phyloP scores from a whole-genome alignment of 2,797 vertebrate species.

The Pachyuromys duprasi region DNA sequence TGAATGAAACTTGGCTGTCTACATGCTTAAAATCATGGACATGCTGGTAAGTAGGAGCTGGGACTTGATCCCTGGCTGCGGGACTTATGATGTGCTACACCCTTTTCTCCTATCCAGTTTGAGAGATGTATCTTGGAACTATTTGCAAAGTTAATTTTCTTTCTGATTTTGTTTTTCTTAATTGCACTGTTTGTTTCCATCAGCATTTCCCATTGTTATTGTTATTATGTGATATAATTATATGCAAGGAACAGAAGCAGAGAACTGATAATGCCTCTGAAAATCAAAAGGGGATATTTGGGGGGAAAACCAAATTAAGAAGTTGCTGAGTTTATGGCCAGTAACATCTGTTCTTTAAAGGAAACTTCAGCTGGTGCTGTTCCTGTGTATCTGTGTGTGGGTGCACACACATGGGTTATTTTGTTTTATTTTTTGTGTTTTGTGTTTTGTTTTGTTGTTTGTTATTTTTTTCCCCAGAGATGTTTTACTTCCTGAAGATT shows the following conservation, averaged over 20 bases:
- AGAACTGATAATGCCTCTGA: constrained; percentile 46
- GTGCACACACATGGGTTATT: not conserved
- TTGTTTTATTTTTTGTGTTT: not conserved
- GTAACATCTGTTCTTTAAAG: constrained; percentile 61
- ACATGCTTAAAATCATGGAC: not conserved
- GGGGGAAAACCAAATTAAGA: constrained; percentile 28
- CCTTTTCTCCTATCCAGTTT: not conserved
- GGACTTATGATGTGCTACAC: not conserved
- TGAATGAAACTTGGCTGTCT: not conserved
- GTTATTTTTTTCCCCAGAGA: constrained; percentile 8
- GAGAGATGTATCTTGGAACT: not conserved
- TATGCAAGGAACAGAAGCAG: constrained; percentile 34
- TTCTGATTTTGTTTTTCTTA: constrained; percentile 29
- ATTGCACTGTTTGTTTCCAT: constrained; percentile 51
- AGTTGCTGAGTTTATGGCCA: constrained; percentile 50
- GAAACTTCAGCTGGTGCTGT: constrained; percentile 18
- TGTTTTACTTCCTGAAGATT: constrained; percentile 51
- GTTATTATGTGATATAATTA: constrained; percentile 40
- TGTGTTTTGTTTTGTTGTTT: not conserved
- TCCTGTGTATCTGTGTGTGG: not conserved
- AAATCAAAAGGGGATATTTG: constrained; percentile 45
- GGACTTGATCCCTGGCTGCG: not conserved
- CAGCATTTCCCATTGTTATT: not conserved
- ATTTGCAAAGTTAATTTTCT: not conserved
- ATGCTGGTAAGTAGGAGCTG: not conserved